Evolutionary conservation across 2,113 vertebrate species (phyloP).

Genomic region (Phalacrocorax aristotelis): DNA sequence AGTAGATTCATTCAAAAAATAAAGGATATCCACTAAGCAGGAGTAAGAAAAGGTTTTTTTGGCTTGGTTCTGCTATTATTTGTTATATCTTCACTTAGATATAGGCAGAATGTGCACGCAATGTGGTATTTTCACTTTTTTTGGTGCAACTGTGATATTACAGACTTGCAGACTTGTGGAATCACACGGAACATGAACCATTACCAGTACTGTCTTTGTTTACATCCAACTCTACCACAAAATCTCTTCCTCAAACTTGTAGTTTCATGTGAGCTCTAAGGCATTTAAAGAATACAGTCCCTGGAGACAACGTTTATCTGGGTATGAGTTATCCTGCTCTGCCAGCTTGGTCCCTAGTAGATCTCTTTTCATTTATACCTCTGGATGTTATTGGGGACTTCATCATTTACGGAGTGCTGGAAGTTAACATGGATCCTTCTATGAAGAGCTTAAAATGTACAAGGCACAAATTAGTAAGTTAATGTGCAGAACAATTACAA

Average conservation of each 20-base stretch:
- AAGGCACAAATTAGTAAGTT: not conserved
- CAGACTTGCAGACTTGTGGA: conserved; percentile 45
- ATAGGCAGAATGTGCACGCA: not conserved
- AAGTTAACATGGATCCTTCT: not conserved
- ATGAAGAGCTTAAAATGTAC: not conserved
- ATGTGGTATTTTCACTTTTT: not conserved
- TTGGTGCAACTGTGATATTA: conserved; percentile 29
- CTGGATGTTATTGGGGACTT: not conserved
- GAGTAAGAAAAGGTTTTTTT: not conserved
- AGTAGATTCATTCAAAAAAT: not conserved
- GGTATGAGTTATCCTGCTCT: not conserved
- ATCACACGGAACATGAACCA: conserved; percentile 25
- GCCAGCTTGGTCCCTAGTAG: not conserved
- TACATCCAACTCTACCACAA: conserved; percentile 47
- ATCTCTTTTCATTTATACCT: not conserved
- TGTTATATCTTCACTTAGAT: not conserved
- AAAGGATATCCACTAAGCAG: not conserved
- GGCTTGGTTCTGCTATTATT: not conserved
- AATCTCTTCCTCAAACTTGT: conserved; percentile 39
- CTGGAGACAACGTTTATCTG: conserved; percentile 17
- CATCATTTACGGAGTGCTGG: not conserved
- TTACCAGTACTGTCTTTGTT: conserved; percentile 51
- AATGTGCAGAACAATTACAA: not conserved
- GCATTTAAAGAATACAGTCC: conserved; percentile 28
- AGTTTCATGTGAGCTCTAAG: not conserved